These are phyloP conservation scores for Andricus curvator DNA, from an alignment of 2,888 invertebrate genomes.

Conservation along the genomic window DNA sequence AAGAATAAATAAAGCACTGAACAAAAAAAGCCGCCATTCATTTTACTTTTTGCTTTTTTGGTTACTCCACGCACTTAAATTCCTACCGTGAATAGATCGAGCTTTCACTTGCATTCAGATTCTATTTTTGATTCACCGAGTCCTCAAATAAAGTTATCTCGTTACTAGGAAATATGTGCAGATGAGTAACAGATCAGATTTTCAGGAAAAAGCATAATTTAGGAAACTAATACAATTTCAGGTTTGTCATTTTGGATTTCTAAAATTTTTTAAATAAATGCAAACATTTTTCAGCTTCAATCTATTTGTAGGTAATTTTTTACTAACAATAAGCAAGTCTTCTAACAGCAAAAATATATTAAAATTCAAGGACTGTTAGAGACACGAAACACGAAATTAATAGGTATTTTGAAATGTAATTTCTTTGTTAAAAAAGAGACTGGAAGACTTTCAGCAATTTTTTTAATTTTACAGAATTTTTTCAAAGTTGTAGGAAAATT, in stretches of 20 bases:
- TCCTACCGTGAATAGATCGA: slow-evolving; percentile 4
- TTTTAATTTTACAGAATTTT: too few species aligned
- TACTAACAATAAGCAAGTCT: too few species aligned
- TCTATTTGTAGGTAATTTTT: not conserved
- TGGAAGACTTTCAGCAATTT: too few species aligned
- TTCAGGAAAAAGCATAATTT: not conserved
- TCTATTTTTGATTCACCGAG: slow-evolving; percentile 7
- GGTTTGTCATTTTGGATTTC: too few species aligned
- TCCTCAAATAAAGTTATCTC: not conserved
- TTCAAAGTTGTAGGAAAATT: too few species aligned
- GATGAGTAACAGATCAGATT: not conserved
- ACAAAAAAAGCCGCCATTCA: not conserved
- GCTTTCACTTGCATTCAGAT: slow-evolving; percentile 7
- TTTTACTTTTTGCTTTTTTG: not conserved
- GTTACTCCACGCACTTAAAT: not conserved
- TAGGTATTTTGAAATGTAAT: too few species aligned
- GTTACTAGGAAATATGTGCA: not conserved
- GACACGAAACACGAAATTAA: too few species aligned
- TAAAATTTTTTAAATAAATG: not conserved
- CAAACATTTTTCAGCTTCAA: not conserved
- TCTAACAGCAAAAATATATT: too few species aligned
- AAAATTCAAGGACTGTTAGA: too few species aligned
- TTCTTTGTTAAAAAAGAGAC: too few species aligned
- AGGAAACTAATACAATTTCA: not conserved
- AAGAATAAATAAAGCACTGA: not conserved